These are phyloP conservation scores for Eupsilia transversa DNA, from an alignment of 2,888 invertebrate species.

Conservation along the genomic window DNA sequence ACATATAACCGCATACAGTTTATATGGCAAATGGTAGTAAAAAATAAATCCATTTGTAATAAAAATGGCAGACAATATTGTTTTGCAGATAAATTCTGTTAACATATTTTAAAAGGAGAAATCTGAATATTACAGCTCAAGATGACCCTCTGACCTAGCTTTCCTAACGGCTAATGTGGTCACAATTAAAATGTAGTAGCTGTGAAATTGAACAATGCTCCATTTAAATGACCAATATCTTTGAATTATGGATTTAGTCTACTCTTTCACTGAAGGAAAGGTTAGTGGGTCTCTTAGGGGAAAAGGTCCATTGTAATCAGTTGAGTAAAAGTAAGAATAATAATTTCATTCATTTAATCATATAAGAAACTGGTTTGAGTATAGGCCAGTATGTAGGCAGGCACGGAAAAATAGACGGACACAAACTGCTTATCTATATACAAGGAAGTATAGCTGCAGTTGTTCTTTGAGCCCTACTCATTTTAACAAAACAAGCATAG, in stretches of 20 bases:
- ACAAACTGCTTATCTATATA: not conserved
- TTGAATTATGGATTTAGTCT: not conserved
- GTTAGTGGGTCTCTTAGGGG: no score
- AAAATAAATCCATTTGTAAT: no score
- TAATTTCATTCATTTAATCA: not conserved
- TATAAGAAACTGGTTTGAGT: not conserved
- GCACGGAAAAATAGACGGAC: not conserved
- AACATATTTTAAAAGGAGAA: not conserved
- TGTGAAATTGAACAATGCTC: not conserved
- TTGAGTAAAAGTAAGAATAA: not conserved
- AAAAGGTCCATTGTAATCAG: not conserved
- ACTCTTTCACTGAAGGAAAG: not conserved
- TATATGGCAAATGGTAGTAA: no score
- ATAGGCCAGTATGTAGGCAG: not conserved
- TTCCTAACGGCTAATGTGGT: not conserved
- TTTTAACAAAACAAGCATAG: not conserved
- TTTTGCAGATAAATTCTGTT: not conserved
- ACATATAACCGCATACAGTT: not conserved
- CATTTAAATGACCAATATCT: not conserved
- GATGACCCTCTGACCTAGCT: not conserved
- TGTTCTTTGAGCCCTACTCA: not conserved
- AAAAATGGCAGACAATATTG: not conserved
- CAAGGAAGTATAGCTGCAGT: not conserved
- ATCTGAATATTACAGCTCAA: not conserved
- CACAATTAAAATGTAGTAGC: not conserved